Evolutionary conservation across 1,140 invertebrate species (phyloP), one percentile per base, ranked within the genome.

Genomic region (Aphis craccivora): DNA sequence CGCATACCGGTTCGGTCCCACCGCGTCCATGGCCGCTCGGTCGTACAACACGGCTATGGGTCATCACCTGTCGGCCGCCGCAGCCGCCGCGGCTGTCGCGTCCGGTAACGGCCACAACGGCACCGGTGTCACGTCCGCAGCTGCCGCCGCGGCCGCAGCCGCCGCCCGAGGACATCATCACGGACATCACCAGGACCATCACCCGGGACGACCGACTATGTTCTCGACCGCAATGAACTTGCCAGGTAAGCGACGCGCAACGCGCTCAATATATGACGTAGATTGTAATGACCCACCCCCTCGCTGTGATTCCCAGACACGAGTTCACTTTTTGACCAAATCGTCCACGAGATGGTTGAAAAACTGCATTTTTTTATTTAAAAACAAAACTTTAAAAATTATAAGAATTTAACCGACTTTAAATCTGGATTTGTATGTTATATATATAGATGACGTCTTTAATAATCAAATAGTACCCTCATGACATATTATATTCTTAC

Each of bases 11-110:
- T 93, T 93, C 48, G 91, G 91, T 51, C 91, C 91, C 81, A 93
- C 91, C 14, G 91, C 91, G n/a, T 93, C 91, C 37, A 93, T 93
- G 91, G 90, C 90, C 60, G 91, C 91, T 35, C n/a, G 91, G 35
- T 93, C 91, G 81, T 93, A 93, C 81, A 93, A 93, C 51, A 93
- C 91, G 91, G 91, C 91, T 51, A 93, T 93, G 91, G 91, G 91
- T 37, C 91, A 93, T 43, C 91, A 93, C 48, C 76, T 93, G 48
- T 93, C 91, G 35, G 91, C 91, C 81, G 91, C 91, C 25, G 91
- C 91, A 0, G 91, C 91, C 9, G 91, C 91, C 2, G 91, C 81
- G 35, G 91, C 91, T 14, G 91, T 40, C 2, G 91, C 35, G 48
- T 48, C 91, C 48, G 91, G 91, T 23, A 86, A 86, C 48, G 91